Evolutionary conservation across 2,797 vertebrate genomes (phyloP), one percentile per base, ranked within the genome.

Genomic region (Gambelia wislizenii): DNA sequence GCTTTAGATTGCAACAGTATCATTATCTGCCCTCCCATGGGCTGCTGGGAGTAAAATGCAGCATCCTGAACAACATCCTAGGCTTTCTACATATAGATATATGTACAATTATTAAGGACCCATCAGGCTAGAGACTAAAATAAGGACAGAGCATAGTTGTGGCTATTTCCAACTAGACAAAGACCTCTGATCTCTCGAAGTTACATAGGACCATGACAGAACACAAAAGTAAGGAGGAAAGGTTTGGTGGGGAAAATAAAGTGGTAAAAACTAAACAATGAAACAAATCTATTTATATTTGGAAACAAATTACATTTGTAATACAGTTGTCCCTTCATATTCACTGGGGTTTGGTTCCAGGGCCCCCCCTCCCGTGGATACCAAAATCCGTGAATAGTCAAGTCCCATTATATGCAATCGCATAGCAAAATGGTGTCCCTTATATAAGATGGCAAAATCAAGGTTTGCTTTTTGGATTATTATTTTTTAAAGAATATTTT

Each of bases 1-100:
- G 79, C 69, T 86, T 86, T 76, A 52, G 47, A 86, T 36, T 54
- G 39, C 56, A 82, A 81, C n/a, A 67, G 49, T 70, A 42, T 54
- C 25, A 75, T 64, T 67, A 82, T 81, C 36, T 86, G 78, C 69
- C 6, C 30, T 33, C 10, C 36, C 67, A 76, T 44, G 36, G 22
- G 22, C 13, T 59, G 25, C n/a, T 42, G 70, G 44, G 44, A 69
- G 14, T 81, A 85, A 85, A 89, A 61, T 13, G 25, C 64, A 81
- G 49, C 36, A 79, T 67, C 83, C 83, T 69, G 6, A 78, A 84
- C 39, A 56, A 39, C 74, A 59, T 69, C 14, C 54, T 85, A 54
- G 20, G 56, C 30, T 30, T 70, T 27, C 49, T 89, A 27, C 49
- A 47, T 47, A 8, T 42, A 75, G 20, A 22, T 42, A 22, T 42